Evolutionary conservation across 2,113 vertebrate genomes (phyloP), one percentile per base, ranked within the genome.

Genomic region (Upupa epops): DNA sequence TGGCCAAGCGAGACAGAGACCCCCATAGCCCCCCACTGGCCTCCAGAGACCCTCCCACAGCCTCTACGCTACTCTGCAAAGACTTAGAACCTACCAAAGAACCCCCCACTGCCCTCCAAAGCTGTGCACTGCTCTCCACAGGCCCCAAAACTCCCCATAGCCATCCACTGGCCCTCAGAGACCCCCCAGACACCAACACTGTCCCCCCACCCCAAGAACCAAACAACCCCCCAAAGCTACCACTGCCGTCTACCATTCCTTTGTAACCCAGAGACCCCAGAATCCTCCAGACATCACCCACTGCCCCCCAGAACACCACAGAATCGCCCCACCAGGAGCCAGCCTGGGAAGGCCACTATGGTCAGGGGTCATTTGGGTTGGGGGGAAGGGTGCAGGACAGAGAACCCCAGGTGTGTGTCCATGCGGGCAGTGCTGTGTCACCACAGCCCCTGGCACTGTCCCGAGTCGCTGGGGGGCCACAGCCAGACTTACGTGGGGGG

Each of bases 401-500:
- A 54, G 68, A 31, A 76, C 80, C 76, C 42, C 7, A 25, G 29
- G 8, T 17, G 22, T 61, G 46, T 42, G 61, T 25, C 75, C 81
- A 79, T 40, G 7, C 19, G 8, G 25, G 20, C 6, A 16, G 36
- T 66, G 9, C 24, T 20, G 40, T 7, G 42, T 58, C 75, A 49
- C 54, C 24, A 64, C 83, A 77, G 87, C 45, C 19, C 65, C 3
- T 6, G 66, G 80, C 56, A 24, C 3, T n/a, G n/a, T n/a, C n/a
- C n/a, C n/a, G n/a, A n/a, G n/a, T n/a, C n/a, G n/a, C n/a, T n/a
- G 21, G 28, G 59, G 17, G 8, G 15, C 26, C 37, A 29, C 1
- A 4, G 49, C 26, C 3, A 2, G 45, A 93, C 98, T 99, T 96
- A 99, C 99, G 54, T 97, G 96, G 75, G 98, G 96, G 31, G 97